phyloP scores from a whole-genome alignment of 2,888 invertebrate genomes.

The Drosophila multiciliata region DNA sequence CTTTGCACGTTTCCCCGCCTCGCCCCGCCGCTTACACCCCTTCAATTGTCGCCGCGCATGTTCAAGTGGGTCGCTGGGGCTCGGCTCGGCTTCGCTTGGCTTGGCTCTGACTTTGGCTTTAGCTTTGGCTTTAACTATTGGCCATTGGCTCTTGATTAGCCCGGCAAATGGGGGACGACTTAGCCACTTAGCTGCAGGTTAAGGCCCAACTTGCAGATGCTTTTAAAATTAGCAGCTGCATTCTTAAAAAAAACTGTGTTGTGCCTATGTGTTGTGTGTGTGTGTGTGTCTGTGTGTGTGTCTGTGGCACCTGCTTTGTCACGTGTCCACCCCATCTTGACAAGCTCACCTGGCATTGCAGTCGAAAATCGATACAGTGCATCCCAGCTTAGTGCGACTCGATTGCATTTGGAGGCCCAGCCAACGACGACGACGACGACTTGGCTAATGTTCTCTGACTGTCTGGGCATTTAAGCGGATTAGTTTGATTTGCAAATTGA shows the following conservation, averaged over 20 bases:
- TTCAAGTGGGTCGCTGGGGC: slow-evolving; percentile 70
- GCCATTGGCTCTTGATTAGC: slow-evolving; percentile 49
- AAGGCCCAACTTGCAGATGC: slow-evolving; percentile 6
- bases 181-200: slow-evolving; percentile 53
- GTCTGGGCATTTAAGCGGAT: slow-evolving; percentile 73
- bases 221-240: slow-evolving; percentile 45
- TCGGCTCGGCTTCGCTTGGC: background rate
- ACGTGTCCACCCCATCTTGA: slow-evolving; percentile 44
- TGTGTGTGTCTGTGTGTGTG: background rate
- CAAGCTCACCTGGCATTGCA: slow-evolving; percentile 44
- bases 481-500: slow-evolving; percentile 70
- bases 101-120: slow-evolving; percentile 6
- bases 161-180: slow-evolving; percentile 37
- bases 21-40: accelerated
- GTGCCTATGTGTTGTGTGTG: background rate
- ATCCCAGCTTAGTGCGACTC: slow-evolving; percentile 58
- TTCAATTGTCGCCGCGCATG: slow-evolving; percentile 68
- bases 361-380: slow-evolving; percentile 65
- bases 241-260: slow-evolving; percentile 38
- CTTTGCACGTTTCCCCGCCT: slow-evolving; percentile 68
- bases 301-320: slow-evolving; percentile 39
- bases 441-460: slow-evolving; percentile 24
- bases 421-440: slow-evolving; percentile 1
- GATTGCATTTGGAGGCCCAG: slow-evolving; percentile 20
- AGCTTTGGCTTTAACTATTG: slow-evolving; percentile 10